Base-by-base conservation (phyloP, 2,797 vertebrate species). In the Anniella stebbinsi region DNA sequence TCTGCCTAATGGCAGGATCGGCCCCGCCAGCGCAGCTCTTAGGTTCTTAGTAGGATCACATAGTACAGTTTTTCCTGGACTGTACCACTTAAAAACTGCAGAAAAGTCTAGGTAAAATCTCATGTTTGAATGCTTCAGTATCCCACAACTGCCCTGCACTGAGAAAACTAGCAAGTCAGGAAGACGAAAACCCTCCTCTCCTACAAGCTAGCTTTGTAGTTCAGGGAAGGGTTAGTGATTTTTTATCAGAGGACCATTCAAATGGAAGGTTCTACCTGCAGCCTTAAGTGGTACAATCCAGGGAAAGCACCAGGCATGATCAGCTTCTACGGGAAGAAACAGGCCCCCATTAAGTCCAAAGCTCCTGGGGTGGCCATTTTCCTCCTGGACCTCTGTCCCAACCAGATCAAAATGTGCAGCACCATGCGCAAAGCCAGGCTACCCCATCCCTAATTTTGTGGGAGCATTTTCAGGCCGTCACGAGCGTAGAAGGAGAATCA, bases 391-490 rank as follows among this genome's bases (percentile, higher is more conserved):
- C 28, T 41, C 73, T n/a, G 67, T 77, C 5, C 28, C 41, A 45
- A 30, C 28, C 3, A 63, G 30, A 9, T 4, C 8, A 23, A 33
- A 51, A 69, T 25, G 13, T 2, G 33, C 38, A 36, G 17, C 25
- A 3, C 8, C 0, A 13, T 1, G 1, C 5, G 28, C 30, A 25
- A 77, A n/a, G 63, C 28, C 12, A 3, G 15, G 7, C 45, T 1
- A 0, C n/a, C 15, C 7, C 33, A 9, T 0, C 18, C 21, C 54
- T 18, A 25, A 2, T 4, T 81, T 48, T 36, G 54, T 28, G n/a
- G 7, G 13, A 23, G 2, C 18, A 2, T 23, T 25, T 15, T n/a
- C 8, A 18, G 67, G 33, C 8, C 11, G 10, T 11, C 12, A 1
- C 7, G 23, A 84, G 33, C 3, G n/a, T 23, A 15, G 54, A 4